A percentile compares a stretch with the other conserved stretches of the same genome.
phyloP scores from a whole-genome alignment of 2,797 vertebrate genomes.

The Yasuhikotakia modesta region DNA sequence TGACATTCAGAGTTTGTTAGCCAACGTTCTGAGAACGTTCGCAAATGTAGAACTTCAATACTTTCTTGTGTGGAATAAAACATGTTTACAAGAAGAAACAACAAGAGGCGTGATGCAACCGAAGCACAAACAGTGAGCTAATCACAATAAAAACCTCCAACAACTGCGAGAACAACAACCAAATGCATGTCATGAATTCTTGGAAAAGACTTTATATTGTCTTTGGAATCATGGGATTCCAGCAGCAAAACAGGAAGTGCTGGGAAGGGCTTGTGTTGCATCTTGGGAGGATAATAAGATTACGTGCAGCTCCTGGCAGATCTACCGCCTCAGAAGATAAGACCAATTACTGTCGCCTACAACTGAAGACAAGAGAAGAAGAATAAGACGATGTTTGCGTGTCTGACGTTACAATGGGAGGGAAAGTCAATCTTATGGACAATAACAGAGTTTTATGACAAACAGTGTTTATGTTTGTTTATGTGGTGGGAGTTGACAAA shows the following conservation, averaged over 20 bases:
- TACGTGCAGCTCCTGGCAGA: slow-evolving; percentile 71
- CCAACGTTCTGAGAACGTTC: not conserved
- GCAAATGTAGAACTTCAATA: not conserved
- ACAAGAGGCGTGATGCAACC: not conserved
- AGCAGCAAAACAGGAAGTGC: slow-evolving; percentile 42
- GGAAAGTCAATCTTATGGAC: slow-evolving; percentile 60
- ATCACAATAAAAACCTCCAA: slow-evolving; percentile 21
- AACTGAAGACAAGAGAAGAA: slow-evolving; percentile 69
- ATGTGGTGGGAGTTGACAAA: slow-evolving; percentile 56
- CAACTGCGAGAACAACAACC: slow-evolving; percentile 15
- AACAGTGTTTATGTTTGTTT: slow-evolving; percentile 57
- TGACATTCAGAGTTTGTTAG: too few species aligned
- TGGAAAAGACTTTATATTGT: slow-evolving; percentile 39
- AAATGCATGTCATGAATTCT: slow-evolving; percentile 23
- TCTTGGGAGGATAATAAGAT: slow-evolving; percentile 72
- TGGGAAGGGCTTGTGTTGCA: slow-evolving; percentile 49
- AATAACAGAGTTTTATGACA: slow-evolving; percentile 56
- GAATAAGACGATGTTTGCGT: slow-evolving; percentile 66
- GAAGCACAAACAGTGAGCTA: slow-evolving; percentile 5
- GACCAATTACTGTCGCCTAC: slow-evolving; percentile 77
- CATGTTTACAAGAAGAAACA: not conserved
- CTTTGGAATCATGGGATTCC: slow-evolving; percentile 44
- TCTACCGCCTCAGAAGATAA: slow-evolving; percentile 73
- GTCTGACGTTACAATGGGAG: slow-evolving; percentile 66
- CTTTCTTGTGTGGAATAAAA: not conserved